phyloP scores from a whole-genome alignment of 37 sponge, comb jelly and placozoan genomes.

The Aphrocallistes beatrix region DNA sequence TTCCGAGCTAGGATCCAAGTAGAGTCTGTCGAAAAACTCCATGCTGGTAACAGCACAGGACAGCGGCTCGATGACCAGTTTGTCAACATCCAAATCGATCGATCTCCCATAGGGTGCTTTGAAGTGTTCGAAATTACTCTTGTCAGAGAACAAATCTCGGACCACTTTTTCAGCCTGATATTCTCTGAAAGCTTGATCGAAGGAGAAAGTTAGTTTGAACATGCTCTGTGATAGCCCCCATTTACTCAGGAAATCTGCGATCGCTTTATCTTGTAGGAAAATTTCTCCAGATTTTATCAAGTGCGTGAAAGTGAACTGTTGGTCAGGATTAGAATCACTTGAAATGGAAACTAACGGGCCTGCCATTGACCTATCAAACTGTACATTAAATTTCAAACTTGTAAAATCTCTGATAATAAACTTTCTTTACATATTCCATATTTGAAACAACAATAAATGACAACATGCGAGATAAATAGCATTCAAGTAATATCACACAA shows the following conservation, averaged over 20 bases:
- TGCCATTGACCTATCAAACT: background rate
- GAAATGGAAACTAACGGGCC: background rate
- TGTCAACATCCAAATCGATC: background rate
- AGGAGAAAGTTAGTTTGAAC: background rate
- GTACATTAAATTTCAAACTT: background rate
- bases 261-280: background rate
- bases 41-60: background rate
- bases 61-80: background rate
- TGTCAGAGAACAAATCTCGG: background rate
- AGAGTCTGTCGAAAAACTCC: conserved; percentile 6
- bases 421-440: background rate
- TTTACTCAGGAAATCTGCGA: background rate
- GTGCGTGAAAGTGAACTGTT: background rate
- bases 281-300: background rate
- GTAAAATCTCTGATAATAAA: background rate
- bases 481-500: background rate
- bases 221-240: background rate
- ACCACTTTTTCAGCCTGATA: background rate
- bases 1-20: background rate
- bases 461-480: background rate
- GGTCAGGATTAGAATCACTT: background rate
- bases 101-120: background rate
- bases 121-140: background rate
- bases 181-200: background rate
- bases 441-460: background rate